Evolutionary conservation across 1,140 invertebrate species (phyloP).

Genomic region (Sycophila sp.): DNA sequence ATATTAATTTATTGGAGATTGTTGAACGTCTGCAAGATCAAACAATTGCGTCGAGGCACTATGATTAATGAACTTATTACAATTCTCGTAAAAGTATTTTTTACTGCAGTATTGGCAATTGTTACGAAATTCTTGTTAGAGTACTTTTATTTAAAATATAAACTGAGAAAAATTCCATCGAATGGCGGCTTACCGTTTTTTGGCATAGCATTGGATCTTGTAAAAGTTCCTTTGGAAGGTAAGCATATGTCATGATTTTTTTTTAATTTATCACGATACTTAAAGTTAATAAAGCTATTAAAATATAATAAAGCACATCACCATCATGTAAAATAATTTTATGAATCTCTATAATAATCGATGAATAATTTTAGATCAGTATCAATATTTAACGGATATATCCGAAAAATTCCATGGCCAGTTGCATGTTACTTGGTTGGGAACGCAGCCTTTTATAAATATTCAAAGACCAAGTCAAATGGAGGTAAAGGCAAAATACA

Average conservation of each 20-base stretch:
- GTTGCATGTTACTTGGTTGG: conserved; percentile 38
- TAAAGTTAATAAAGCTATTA: not conserved
- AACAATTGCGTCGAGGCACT: no score
- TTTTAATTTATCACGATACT: not conserved
- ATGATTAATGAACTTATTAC: no score
- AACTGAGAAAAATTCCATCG: not conserved
- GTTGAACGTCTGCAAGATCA: no score
- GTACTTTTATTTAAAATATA: not conserved
- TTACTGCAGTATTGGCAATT: not conserved
- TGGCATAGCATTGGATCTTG: not conserved
- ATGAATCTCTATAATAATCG: no score
- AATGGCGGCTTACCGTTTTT: not conserved
- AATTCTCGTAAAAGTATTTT: not conserved
- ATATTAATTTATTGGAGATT: no score
- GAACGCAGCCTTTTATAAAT: conserved; percentile 32
- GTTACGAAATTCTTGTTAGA: not conserved
- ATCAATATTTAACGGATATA: not conserved
- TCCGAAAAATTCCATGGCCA: not conserved
- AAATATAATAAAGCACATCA: not conserved
- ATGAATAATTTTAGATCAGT: not conserved
- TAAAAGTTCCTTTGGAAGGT: not conserved
- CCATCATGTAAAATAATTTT: not conserved
- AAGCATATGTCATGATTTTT: not conserved
- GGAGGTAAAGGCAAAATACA: conserved; percentile 44
- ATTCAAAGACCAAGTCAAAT: conserved; percentile 48